phyloP scores from a whole-genome alignment of 2,797 vertebrate genomes.

The Arctocebus calabarensis region DNA sequence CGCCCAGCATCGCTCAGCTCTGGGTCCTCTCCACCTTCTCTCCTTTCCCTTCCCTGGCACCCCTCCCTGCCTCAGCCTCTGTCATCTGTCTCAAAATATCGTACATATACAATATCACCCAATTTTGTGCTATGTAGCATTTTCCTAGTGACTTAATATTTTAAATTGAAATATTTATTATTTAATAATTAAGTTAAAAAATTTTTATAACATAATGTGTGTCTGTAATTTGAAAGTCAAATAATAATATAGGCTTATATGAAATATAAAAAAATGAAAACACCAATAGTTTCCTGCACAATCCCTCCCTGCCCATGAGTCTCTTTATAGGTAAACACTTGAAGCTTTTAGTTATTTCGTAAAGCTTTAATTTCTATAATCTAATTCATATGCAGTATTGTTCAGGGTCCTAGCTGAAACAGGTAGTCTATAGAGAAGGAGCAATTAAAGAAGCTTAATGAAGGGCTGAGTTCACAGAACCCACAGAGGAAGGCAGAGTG shows the following conservation, averaged over 20 bases:
- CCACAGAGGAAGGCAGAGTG: background rate
- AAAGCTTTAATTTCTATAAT: background rate
- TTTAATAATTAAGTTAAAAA: background rate
- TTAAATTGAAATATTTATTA: conserved; percentile 10
- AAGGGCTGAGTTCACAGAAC: background rate
- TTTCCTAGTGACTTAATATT: conserved; percentile 24
- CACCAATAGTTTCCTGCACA: background rate
- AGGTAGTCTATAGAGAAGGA: background rate
- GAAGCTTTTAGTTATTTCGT: background rate
- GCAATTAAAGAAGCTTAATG: conserved; percentile 8
- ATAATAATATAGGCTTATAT: background rate
- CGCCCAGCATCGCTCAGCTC: too few species aligned
- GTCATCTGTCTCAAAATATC: background rate
- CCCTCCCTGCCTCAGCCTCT: background rate
- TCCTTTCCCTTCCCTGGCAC: background rate
- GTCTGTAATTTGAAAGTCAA: conserved; percentile 17
- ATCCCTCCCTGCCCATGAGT: background rate
- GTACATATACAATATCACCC: background rate
- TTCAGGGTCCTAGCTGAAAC: background rate
- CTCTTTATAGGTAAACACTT: background rate
- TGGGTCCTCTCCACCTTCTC: background rate
- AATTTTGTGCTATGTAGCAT: background rate
- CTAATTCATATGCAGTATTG: background rate
- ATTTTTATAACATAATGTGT: background rate
- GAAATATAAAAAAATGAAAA: background rate